phyloP scores from a whole-genome alignment of 2,113 vertebrate genomes.

The Microtus ochrogaster region DNA sequence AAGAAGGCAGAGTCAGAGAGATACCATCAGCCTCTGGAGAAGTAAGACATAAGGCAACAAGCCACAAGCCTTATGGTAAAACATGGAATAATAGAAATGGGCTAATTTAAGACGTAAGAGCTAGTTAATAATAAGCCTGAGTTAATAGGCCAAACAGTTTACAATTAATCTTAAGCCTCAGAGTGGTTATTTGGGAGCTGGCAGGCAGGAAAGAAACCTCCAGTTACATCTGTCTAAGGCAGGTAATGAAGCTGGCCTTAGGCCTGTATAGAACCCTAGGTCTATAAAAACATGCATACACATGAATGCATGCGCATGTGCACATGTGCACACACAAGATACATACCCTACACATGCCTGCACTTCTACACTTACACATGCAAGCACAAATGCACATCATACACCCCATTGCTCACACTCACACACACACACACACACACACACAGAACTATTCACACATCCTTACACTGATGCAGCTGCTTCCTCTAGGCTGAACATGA shows the following conservation, averaged over 20 bases:
- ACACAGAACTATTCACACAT: neutral
- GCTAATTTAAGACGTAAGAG: too few species aligned
- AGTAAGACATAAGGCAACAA: too few species aligned
- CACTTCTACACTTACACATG: rapidly evolving
- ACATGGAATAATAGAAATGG: too few species aligned
- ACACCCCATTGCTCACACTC: too few species aligned
- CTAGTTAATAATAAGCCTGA: too few species aligned
- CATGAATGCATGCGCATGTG: neutral
- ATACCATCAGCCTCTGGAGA: too few species aligned
- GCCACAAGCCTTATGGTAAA: too few species aligned
- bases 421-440: neutral
- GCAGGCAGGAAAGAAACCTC: too few species aligned
- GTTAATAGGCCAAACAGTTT: too few species aligned
- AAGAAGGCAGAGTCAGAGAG: too few species aligned
- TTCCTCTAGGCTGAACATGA: neutral
- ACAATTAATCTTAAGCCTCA: too few species aligned
- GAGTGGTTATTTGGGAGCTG: too few species aligned
- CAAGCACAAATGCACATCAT: rapidly evolving
- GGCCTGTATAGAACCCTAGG: neutral
- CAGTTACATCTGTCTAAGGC: neutral
- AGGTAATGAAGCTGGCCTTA: neutral
- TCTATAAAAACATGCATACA: neutral
- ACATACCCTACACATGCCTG: neutral
- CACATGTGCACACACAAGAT: neutral
- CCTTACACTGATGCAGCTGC: neutral